phyloP scores from a whole-genome alignment of 2,113 vertebrate species.

The Psittacara wagleri region DNA sequence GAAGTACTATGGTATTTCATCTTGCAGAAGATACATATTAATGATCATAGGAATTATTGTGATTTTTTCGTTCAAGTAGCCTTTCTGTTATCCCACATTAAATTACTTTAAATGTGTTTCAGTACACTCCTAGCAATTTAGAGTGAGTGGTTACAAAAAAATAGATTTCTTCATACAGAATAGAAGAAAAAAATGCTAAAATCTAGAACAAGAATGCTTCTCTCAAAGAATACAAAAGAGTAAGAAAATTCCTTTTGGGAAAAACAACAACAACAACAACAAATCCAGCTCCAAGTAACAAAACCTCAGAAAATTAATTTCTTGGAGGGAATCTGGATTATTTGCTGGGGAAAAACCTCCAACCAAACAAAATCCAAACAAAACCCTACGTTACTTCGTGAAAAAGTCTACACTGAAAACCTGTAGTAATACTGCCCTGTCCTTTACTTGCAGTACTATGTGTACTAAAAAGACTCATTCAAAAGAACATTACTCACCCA shows the following conservation, averaged over 20 bases:
- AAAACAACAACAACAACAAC: neutral
- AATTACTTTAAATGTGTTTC: neutral
- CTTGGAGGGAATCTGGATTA: neutral
- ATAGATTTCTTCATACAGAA: neutral
- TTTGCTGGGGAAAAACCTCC: neutral
- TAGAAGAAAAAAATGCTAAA: neutral
- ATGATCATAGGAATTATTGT: neutral
- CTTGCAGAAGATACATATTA: fast-evolving
- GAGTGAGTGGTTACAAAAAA: neutral
- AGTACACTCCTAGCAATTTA: neutral
- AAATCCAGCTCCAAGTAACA: neutral
- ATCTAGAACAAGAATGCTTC: neutral
- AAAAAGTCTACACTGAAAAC: neutral
- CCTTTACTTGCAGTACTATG: neutral
- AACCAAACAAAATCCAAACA: neutral
- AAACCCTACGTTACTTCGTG: neutral
- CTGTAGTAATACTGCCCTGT: neutral
- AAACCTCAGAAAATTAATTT: neutral
- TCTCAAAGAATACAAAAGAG: neutral
- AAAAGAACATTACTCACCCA: conserved; percentile 85
- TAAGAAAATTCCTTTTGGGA: neutral
- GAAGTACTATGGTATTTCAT: neutral
- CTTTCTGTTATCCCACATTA: neutral
- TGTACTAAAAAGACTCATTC: neutral
- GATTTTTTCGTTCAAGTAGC: neutral